Conservation (phyloP, 2,797 vertebrate genomes). For the Arctocebus calabarensis region DNA sequence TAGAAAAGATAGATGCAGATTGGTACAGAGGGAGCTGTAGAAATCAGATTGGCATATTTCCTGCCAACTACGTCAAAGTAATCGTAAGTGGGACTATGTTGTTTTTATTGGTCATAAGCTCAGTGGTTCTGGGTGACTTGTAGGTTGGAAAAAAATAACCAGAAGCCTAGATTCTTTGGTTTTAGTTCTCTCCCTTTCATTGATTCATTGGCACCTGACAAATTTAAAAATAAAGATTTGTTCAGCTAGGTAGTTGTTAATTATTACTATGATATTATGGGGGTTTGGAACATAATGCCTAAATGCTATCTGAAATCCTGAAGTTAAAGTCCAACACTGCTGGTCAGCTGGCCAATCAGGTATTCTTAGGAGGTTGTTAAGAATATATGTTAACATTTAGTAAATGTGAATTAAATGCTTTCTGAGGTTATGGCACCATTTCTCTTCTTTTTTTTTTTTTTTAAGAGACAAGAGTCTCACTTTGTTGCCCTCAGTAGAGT, state of each 20-base stretch:
- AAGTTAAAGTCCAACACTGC: not conserved
- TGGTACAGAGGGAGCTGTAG: constrained; percentile 95
- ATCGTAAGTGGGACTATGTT: constrained; percentile 86
- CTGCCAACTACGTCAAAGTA: constrained; percentile 92
- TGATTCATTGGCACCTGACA: constrained; percentile 9
- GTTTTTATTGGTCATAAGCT: constrained; percentile 3
- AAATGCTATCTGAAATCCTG: constrained; percentile 31
- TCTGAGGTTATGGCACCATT: not conserved
- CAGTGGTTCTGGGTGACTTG: constrained; percentile 1
- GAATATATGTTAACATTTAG: not conserved
- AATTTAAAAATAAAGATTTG: not conserved
- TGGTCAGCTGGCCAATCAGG: not conserved
- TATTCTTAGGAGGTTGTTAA: not conserved
- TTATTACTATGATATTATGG: not conserved
- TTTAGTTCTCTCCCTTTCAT: constrained; percentile 23
- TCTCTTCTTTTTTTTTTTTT: not conserved
- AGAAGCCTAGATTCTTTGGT: not conserved
- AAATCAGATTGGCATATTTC: constrained; percentile 93
- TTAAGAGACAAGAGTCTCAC: too few relatives aligned
- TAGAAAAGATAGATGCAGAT: constrained; percentile 93
- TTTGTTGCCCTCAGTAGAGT: too few relatives aligned
- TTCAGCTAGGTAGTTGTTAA: constrained; percentile 10
- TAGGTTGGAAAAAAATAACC: not conserved
- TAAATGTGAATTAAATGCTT: not conserved
- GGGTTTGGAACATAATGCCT: not conserved